Conservation (phyloP, 2,888 invertebrate genomes). For the Gastrophysa polygoni region DNA sequence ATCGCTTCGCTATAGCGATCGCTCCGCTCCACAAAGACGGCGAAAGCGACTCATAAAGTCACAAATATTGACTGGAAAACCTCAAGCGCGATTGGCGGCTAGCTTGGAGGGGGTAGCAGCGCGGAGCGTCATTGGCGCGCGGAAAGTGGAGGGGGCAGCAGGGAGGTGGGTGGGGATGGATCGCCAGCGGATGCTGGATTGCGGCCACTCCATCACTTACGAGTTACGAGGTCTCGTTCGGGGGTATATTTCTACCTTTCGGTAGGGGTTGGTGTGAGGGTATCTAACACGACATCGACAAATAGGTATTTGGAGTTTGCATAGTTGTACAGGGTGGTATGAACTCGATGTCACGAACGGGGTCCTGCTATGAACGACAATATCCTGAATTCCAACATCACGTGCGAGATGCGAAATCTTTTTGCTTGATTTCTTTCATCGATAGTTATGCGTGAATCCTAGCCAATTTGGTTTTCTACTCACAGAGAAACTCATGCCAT, state of each 20-base stretch:
- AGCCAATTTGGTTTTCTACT: too few species aligned
- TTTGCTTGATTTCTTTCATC: too few species aligned
- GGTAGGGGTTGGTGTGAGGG: background rate
- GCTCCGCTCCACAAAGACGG: constrained; percentile 52
- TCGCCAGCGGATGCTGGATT: constrained; percentile 13
- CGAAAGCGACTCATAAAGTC: constrained; percentile 51
- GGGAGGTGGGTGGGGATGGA: constrained; percentile 26
- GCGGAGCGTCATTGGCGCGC: constrained; percentile 32
- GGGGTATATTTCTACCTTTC: constrained; percentile 19
- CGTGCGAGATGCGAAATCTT: too few species aligned
- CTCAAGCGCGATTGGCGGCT: constrained; percentile 57
- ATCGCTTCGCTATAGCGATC: constrained; percentile 53
- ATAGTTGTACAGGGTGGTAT: background rate
- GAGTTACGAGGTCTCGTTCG: constrained; percentile 42
- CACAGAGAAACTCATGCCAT: too few species aligned
- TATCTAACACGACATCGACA: background rate
- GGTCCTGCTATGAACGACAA: too few species aligned
- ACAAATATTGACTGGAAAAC: constrained; percentile 59
- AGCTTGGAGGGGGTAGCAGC: constrained; percentile 45
- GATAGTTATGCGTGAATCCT: too few species aligned
- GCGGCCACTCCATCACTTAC: constrained; percentile 45
- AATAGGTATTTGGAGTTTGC: background rate
- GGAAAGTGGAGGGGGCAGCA: constrained; percentile 26
- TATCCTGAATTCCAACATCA: too few species aligned
- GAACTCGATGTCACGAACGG: too few species aligned